Conservation (phyloP, 2,888 invertebrate species). For the Dicranocentrus wangi region DNA sequence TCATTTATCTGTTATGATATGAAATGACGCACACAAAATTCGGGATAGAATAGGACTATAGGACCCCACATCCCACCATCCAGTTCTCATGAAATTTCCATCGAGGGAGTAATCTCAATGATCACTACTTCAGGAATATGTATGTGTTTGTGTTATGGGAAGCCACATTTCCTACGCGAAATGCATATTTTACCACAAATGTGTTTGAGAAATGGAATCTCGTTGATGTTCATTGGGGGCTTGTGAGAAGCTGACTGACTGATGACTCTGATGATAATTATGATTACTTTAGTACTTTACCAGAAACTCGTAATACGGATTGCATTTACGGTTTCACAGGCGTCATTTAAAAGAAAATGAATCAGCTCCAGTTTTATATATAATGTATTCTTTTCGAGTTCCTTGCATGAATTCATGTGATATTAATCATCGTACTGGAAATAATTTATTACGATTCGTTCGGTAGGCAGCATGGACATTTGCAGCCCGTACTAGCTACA, state of each 20-base stretch:
- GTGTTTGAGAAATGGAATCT: too few relatives aligned
- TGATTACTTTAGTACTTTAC: slow-evolving; percentile 23
- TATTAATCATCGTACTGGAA: too few relatives aligned
- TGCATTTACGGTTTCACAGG: not conserved
- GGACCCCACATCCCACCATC: not conserved
- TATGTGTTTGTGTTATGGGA: not conserved
- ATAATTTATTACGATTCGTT: too few relatives aligned
- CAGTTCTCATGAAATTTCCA: slow-evolving; percentile 37
- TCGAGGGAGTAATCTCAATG: slow-evolving; percentile 36
- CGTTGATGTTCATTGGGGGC: not conserved
- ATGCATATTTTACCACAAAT: not conserved
- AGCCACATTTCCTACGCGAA: slow-evolving; percentile 12
- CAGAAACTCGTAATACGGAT: not conserved
- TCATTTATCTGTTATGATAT: not conserved
- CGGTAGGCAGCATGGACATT: too few relatives aligned
- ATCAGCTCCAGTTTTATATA: too few relatives aligned
- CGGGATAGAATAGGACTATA: too few relatives aligned
- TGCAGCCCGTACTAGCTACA: too few relatives aligned
- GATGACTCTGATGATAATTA: slow-evolving; percentile 21
- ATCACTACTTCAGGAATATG: slow-evolving; percentile 8
- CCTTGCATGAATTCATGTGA: too few relatives aligned
- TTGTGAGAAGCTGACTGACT: not conserved
- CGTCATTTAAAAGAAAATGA: not conserved
- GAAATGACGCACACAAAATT: not conserved
- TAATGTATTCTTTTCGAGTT: too few relatives aligned